A percentile compares a stretch with the other conserved stretches of the same genome.
These are phyloP conservation scores for Malurus alboscapulatus DNA, from an alignment of 2,113 vertebrate genomes.

Conservation along the genomic window DNA sequence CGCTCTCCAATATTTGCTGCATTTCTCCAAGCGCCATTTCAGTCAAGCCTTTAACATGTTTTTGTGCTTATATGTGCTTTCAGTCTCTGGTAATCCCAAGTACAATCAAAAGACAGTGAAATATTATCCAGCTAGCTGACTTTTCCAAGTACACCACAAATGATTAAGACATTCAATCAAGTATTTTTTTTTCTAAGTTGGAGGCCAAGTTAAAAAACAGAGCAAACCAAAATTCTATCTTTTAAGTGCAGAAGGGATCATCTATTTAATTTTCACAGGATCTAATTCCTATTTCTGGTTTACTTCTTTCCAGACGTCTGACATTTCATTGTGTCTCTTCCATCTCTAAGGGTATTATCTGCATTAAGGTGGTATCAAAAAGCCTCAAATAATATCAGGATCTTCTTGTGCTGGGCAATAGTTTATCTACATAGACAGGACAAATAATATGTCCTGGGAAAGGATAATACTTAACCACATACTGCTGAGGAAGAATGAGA, in stretches of 20 bases:
- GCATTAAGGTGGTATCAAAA: slow-evolving; percentile 29
- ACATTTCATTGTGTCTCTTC: background rate
- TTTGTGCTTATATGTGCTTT: background rate
- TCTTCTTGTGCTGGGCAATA: slow-evolving; percentile 4
- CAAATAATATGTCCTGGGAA: slow-evolving; percentile 19
- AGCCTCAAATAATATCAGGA: slow-evolving; percentile 4
- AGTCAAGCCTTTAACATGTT: background rate
- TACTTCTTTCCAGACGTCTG: background rate
- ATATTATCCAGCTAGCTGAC: background rate
- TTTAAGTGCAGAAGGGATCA: background rate
- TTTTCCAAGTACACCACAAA: background rate
- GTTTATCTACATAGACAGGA: slow-evolving; percentile 24
- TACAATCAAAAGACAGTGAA: background rate
- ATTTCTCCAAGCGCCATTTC: background rate
- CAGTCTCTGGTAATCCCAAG: background rate
- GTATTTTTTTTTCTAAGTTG: background rate
- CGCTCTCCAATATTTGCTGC: background rate
- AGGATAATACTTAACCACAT: slow-evolving; percentile 24
- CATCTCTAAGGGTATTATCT: slow-evolving; percentile 1
- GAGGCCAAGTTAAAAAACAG: background rate
- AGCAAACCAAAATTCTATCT: background rate
- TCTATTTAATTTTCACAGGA: background rate
- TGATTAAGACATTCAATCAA: background rate
- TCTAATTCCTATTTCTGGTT: background rate
- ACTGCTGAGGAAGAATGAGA: slow-evolving; percentile 18